Base-by-base conservation (phyloP, 2,888 invertebrate species). In the Chironomus riparius region DNA sequence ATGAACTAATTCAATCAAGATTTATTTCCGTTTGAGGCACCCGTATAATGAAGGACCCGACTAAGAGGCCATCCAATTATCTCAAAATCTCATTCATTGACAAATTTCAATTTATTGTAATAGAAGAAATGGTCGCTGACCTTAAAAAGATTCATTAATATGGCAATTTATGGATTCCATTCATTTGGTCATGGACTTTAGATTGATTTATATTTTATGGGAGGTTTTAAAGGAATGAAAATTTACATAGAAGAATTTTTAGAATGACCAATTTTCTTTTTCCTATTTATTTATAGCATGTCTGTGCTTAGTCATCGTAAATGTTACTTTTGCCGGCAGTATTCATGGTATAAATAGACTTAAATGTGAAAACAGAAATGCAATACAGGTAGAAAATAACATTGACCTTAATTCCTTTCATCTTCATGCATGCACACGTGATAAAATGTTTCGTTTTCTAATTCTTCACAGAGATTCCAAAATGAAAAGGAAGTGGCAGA, bases 361-460 rank as follows among this genome's bases (percentile, higher is more conserved):
- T 12, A 70, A 70, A 62, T 77, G 77, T 70, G 70, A 74, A 70
- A 56, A 62, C 22, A 28, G 73, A 73, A 56, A 70, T 6, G 68
- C 50, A 12, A 22, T 68, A 21, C 77, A 76, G 28, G 77, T 77
- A 62, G 18, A 47, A 28, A 47, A 47, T 48, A 48, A 62, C 68
- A 73, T 73, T 73, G 65, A 62, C 73, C 38, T 22, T 21, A 18
- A 65, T 65, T 73, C 47, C 13, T 18, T 65, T 47, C 22, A 22
- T 38, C 56, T 50, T 70, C 13, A 15, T 50, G 18, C 76, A 75
- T 69, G 22, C 82, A 82, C 0, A 70, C 47, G 68, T 47, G 68
- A 38, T 28, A 28, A 61, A 62, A 72, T 50, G 15, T 38, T 2
- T 70, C 3, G 13, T n/a, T 70, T 50, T 6, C 10, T 10, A 38